Percentiles rank a stretch among this genome's conserved stretches.
Conservation (phyloP, 2,113 vertebrate species). For the Phylloscopus trochilus region DNA sequence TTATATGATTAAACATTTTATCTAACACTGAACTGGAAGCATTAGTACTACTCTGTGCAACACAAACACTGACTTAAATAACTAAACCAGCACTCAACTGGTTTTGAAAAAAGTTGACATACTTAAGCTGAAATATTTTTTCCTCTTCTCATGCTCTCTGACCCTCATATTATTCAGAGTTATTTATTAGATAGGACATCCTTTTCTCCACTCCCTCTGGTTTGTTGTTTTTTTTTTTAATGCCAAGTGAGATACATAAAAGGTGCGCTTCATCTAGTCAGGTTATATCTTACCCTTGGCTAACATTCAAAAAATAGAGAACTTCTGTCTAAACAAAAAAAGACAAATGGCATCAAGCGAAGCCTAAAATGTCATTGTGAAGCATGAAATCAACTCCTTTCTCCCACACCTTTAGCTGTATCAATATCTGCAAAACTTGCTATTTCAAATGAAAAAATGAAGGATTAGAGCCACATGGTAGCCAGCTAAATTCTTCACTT, state of each 20-base stretch:
- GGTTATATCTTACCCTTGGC: background rate
- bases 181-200: background rate
- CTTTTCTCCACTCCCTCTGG: background rate
- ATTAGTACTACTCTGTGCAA: background rate
- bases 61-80: background rate
- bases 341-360: background rate
- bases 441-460: background rate
- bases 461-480: background rate
- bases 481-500: background rate
- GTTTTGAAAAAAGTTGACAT: background rate
- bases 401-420: background rate
- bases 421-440: background rate
- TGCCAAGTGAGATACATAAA: background rate
- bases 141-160: background rate
- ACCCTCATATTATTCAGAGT: background rate
- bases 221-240: background rate
- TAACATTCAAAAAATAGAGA: background rate
- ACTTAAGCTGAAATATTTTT: background rate
- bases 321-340: background rate
- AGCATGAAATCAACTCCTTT: background rate
- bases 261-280: background rate
- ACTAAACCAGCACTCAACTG: background rate
- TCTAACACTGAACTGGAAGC: background rate
- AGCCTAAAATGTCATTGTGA: slow-evolving; percentile 6
- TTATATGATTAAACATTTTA: background rate